Conservation (phyloP, 2,888 invertebrate species). For the Drosophila yooni region DNA sequence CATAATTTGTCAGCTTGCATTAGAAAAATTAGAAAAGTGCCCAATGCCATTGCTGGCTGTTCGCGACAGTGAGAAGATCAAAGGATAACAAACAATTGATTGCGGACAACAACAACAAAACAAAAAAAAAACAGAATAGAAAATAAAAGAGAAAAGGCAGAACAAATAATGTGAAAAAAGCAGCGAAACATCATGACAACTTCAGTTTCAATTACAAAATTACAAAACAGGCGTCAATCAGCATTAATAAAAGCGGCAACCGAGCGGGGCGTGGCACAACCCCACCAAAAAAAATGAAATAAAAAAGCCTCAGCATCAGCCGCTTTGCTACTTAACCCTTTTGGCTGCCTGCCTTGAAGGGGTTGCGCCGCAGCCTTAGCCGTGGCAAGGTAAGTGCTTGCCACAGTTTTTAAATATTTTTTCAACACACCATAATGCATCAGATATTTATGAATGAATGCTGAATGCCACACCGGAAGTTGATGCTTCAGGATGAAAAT, state of each 20-base stretch:
- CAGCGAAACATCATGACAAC: slow-evolving; percentile 47
- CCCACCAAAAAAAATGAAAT: slow-evolving; percentile 6
- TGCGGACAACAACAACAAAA: slow-evolving; percentile 42
- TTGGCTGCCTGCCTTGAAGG: slow-evolving; percentile 51
- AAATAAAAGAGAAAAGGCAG: slow-evolving; percentile 40
- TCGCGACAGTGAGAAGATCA: slow-evolving; percentile 65
- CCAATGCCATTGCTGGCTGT: slow-evolving; percentile 20
- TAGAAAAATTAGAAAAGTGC: slow-evolving; percentile 60
- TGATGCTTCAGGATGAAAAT: slow-evolving; percentile 78
- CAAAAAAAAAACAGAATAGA: not conserved
- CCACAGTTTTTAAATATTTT: slow-evolving; percentile 68
- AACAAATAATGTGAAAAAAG: slow-evolving; percentile 57
- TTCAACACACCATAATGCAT: slow-evolving; percentile 57
- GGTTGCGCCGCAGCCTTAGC: slow-evolving; percentile 39
- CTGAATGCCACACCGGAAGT: slow-evolving; percentile 71
- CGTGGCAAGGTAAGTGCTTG: slow-evolving; percentile 67
- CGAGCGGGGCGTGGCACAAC: slow-evolving; percentile 65
- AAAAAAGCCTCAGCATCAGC: slow-evolving; percentile 37
- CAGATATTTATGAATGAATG: slow-evolving; percentile 54
- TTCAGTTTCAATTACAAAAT: slow-evolving; percentile 81
- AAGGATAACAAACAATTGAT: slow-evolving; percentile 59
- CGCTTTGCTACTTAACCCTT: slow-evolving; percentile 76
- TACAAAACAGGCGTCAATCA: slow-evolving; percentile 80
- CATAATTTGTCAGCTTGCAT: slow-evolving; percentile 76
- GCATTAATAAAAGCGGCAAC: slow-evolving; percentile 70